Evolutionary conservation across 2,888 invertebrate genomes (phyloP), one percentile per base, ranked within the genome.

Genomic region (Ferrisia virgata): DNA sequence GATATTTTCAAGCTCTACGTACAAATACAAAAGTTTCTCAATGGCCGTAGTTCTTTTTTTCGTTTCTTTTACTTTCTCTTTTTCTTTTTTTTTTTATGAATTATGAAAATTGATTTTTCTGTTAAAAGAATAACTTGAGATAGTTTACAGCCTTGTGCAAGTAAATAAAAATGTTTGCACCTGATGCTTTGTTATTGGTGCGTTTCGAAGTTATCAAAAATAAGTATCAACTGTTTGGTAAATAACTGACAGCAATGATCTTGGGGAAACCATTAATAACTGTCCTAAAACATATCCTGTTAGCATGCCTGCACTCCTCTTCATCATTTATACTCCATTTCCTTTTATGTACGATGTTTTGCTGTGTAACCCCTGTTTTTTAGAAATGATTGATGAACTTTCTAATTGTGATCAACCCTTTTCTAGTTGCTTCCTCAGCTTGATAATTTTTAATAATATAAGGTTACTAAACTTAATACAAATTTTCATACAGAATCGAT

Each of bases 261-360:
- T 72, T 72, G 72, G 47, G n/a, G 18, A 72, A 72, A 72, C 72
- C 72, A 72, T 72, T 72, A 72, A 72, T 72, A 72, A 72, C 72
- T 72, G 72, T 72, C 72, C 36, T 36, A 72, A 31, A 72, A 72
- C 72, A 72, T 33, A 72, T 72, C 72, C 72, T 72, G 72, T 72
- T 72, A 72, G 72, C 36, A n/a, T 33, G 33, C 15, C 72, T 64
- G 6, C 72, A 15, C 72, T 72, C 33, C 72, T 3, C 72, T 72
- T 36, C 72, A 33, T n/a, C 72, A 33, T 28, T 31, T 33, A 31
- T 72, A 33, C 25, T n/a, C 31, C 33, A 72, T 33, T 25, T 36
- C 28, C 25, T 36, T 31, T 33, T 72, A 72, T 72, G 72, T 33
- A 33, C 72, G 72, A 72, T 72, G 72, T 72, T 72, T 72, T 72